A percentile compares a stretch with the other conserved stretches of the same genome.
Evolutionary conservation across 2,113 vertebrate species (phyloP).

Genomic region (Psittacula cyanocephala): DNA sequence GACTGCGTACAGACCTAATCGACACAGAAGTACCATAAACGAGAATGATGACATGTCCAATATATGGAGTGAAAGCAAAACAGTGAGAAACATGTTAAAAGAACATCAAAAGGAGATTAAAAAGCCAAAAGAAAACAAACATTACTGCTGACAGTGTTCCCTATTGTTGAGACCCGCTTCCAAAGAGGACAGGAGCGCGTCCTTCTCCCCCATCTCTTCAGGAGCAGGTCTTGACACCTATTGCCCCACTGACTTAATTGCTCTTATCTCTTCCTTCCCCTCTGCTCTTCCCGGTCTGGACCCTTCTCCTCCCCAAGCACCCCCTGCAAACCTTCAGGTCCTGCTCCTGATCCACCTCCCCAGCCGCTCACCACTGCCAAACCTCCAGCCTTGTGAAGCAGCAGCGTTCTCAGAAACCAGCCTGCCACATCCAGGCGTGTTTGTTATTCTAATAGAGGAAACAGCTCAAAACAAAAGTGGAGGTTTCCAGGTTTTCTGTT

Average conservation of each 20-base stretch:
- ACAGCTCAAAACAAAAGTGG: not conserved
- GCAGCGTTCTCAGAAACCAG: not conserved
- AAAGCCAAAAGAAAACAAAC: not conserved
- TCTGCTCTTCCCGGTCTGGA: not conserved
- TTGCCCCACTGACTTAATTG: no score
- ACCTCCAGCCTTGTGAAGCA: not conserved
- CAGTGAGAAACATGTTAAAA: not conserved
- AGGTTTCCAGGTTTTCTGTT: not conserved
- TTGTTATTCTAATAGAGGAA: not conserved
- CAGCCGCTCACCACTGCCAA: rapidly evolving
- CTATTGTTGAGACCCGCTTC: not conserved
- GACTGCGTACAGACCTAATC: rapidly evolving
- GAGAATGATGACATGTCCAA: rapidly evolving
- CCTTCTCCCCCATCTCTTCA: not conserved
- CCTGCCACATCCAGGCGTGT: not conserved
- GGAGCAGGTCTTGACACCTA: not conserved
- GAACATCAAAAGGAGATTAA: not conserved
- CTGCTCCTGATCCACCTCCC: rapidly evolving
- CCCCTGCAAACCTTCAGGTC: rapidly evolving
- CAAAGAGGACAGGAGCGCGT: not conserved
- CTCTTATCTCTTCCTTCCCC: not conserved
- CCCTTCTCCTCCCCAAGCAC: not conserved
- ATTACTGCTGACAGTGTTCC: not conserved
- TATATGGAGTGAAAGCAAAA: rapidly evolving
- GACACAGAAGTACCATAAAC: not conserved